Conservation (phyloP, 2,797 vertebrate genomes). For the Helostoma temminkii region DNA sequence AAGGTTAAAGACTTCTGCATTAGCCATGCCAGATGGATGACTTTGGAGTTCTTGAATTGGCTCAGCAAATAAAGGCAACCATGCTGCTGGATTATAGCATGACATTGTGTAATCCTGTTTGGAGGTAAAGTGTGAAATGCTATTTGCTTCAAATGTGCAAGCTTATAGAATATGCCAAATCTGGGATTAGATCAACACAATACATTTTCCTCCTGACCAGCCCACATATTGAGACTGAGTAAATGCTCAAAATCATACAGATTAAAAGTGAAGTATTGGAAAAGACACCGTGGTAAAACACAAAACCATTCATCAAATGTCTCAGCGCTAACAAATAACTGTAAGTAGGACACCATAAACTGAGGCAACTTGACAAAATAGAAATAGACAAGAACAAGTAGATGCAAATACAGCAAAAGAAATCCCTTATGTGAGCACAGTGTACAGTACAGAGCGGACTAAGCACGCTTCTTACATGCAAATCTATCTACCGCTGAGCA, state of each 20-base stretch:
- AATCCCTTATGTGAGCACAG: not conserved
- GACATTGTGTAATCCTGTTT: constrained; percentile 81
- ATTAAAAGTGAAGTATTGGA: constrained; percentile 9
- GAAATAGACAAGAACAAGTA: constrained; percentile 3
- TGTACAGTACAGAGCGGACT: not conserved
- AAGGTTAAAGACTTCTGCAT: constrained; percentile 59
- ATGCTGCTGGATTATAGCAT: constrained; percentile 72
- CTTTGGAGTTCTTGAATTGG: constrained; percentile 61
- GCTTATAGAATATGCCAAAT: constrained; percentile 71
- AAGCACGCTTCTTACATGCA: not conserved
- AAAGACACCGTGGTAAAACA: not conserved
- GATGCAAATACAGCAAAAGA: not conserved
- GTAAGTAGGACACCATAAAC: constrained; percentile 1
- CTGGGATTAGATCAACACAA: constrained; percentile 79
- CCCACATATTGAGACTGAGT: constrained; percentile 44
- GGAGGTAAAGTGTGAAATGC: constrained; percentile 80
- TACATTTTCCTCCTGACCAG: constrained; percentile 50
- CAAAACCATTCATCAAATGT: not conserved
- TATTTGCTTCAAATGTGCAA: constrained; percentile 75
- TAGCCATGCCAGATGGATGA: constrained; percentile 66
- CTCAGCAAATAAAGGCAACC: constrained; percentile 62
- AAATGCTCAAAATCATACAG: constrained; percentile 16
- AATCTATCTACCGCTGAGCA: no score
- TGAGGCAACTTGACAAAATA: not conserved
- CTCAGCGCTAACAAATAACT: not conserved